Evolutionary conservation across 1,140 invertebrate species (phyloP).

Genomic region (Ylistrum balloti): DNA sequence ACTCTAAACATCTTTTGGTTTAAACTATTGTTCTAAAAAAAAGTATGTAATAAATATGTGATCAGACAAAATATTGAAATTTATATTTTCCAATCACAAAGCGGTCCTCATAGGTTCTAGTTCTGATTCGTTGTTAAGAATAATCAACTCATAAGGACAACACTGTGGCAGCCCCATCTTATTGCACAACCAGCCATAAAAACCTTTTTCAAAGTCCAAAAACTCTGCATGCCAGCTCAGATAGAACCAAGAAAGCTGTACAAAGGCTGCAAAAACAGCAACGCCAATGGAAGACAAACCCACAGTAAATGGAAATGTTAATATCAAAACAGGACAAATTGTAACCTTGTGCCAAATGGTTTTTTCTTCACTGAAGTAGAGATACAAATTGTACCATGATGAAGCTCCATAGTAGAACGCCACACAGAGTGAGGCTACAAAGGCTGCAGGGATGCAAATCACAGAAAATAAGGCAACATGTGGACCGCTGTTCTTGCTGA

Average conservation of each 20-base stretch:
- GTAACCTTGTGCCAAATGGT: slow-evolving; percentile 83
- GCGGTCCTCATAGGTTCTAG: slow-evolving; percentile 59
- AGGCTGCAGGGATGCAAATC: slow-evolving; percentile 87
- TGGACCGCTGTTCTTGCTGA: slow-evolving; percentile 81
- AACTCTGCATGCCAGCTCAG: slow-evolving; percentile 88
- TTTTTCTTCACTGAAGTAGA: slow-evolving; percentile 88
- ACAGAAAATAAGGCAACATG: slow-evolving; percentile 88
- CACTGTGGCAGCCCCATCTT: slow-evolving; percentile 88
- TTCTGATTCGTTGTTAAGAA: slow-evolving; percentile 75
- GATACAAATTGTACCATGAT: slow-evolving; percentile 90
- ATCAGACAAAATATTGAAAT: no score
- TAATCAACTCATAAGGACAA: slow-evolving; percentile 86
- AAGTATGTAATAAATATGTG: no score
- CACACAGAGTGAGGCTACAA: slow-evolving; percentile 86
- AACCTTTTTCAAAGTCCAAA: slow-evolving; percentile 90
- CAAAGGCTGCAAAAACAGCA: slow-evolving; percentile 86
- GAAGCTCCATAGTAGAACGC: slow-evolving; percentile 90
- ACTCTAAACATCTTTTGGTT: no score
- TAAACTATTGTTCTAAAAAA: no score
- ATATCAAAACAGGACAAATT: slow-evolving; percentile 87
- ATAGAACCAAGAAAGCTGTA: slow-evolving; percentile 88
- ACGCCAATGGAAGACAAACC: slow-evolving; percentile 78
- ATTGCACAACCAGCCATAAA: slow-evolving; percentile 90
- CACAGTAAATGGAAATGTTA: slow-evolving; percentile 89
- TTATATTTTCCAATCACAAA: not conserved